A percentile compares a stretch with the other conserved stretches of the same genome.
Conservation (phyloP, 2,113 vertebrate species). For the Procavia capensis region DNA sequence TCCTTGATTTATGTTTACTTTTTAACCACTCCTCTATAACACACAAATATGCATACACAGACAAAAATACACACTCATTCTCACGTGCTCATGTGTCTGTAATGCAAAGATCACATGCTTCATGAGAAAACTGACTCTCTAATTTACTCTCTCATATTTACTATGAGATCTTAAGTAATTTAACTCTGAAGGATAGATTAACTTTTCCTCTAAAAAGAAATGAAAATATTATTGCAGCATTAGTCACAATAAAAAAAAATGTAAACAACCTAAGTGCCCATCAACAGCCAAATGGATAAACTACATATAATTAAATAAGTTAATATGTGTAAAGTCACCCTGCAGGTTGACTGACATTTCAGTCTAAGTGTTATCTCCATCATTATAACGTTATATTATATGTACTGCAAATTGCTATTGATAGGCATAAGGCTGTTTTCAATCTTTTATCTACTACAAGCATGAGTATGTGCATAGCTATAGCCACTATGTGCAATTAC, state of each 20-base stretch:
- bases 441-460: background rate
- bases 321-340: background rate
- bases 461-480: background rate
- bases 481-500: background rate
- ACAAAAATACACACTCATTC: background rate
- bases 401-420: background rate
- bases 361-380: background rate
- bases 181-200: background rate
- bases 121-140: background rate
- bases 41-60: background rate
- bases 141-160: background rate
- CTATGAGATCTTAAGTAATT: background rate
- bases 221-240: background rate
- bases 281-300: no score
- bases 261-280: no score
- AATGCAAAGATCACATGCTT: background rate
- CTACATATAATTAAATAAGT: background rate
- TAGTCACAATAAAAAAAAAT: no score
- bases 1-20: background rate
- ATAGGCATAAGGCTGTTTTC: background rate
- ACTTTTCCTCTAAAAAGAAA: background rate
- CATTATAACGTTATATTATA: background rate
- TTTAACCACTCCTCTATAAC: background rate
- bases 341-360: background rate
- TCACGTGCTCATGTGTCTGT: background rate